Base-by-base conservation (phyloP, 2,113 vertebrate species). In the Oryzias melastigma region DNA sequence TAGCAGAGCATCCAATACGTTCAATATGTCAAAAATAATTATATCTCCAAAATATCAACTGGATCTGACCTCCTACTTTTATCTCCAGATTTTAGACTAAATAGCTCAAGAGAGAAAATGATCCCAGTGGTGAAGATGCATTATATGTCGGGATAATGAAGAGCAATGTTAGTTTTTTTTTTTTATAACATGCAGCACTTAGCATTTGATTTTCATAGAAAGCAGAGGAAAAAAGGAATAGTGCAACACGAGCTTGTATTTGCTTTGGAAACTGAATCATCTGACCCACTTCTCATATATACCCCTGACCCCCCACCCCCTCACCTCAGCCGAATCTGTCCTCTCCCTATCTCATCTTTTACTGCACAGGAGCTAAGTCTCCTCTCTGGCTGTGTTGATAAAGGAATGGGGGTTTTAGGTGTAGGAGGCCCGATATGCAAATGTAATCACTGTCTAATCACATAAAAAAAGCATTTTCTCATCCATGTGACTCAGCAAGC, bases 281-380 rank as follows among this genome's bases (percentile, higher is more conserved):
- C 79, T 84, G 81, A 88, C 88, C 88, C 78, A 89, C 80, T 87
- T 89, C 81, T 72, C 59, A 66, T 43, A 77, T 73, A 76, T 81
- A 75, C 78, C 85, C 83, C 40, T 3, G 73, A 68, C 35, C 68
- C 47, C 63, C 49, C 44, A 49, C 62, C 53, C 35, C 35, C 35
- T 35, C 56, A 62, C 58, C 49, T n/a, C 61, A 48, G 35, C 46
- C 62, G 58, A 62, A 55, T 65, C 62, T 58, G 56, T 35, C 15
- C 52, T 51, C 65, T 59, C 81, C 17, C 15, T 63, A 58, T 62
- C 47, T 43, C 22, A 44, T 44, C 54, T 76, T 78, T 50, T 58
- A 70, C 71, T 71, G 67, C 77, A 59, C 70, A 68, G 78, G 59
- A 63, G 65, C 61, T 71, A 73, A 80, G 73, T 82, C 81, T 71